These are phyloP conservation scores for Eupeodes latifasciatus DNA, from an alignment of 2,888 invertebrate genomes.

Conservation along the genomic window DNA sequence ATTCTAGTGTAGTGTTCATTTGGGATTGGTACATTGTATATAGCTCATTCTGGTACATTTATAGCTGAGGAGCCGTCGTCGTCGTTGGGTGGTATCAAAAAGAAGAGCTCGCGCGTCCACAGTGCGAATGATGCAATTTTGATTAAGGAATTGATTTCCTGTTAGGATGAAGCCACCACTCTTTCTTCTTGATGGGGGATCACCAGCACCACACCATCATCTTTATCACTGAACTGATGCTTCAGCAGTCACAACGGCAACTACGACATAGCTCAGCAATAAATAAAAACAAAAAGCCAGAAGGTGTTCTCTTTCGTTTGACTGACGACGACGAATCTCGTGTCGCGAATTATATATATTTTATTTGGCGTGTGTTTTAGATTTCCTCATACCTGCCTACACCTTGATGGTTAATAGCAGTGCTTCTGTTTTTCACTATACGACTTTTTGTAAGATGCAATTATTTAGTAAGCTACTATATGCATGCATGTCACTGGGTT, in stretches of 20 bases:
- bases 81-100: conserved; percentile 57
- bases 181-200: conserved; percentile 13
- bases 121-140: conserved; percentile 59
- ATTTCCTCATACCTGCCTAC: conserved; percentile 41
- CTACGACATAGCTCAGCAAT: background rate
- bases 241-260: too few relatives aligned
- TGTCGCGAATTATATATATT: conserved; percentile 42
- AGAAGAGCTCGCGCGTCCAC: conserved; percentile 29
- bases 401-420: conserved; percentile 41
- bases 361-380: conserved; percentile 62
- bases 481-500: too few relatives aligned
- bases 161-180: conserved; percentile 18
- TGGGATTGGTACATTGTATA: background rate
- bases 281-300: background rate
- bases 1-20: conserved; percentile 65
- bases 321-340: conserved; percentile 47
- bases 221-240: background rate
- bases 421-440: conserved; percentile 56
- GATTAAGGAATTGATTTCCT: conserved; percentile 72
- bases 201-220: background rate
- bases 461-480: background rate
- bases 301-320: conserved; percentile 40
- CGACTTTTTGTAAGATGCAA: background rate
- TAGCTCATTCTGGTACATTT: background rate
- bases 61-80: too few relatives aligned